Evolutionary conservation across 2,797 vertebrate species (phyloP), one percentile per base, ranked within the genome.

Genomic region (Acanthis flammea): DNA sequence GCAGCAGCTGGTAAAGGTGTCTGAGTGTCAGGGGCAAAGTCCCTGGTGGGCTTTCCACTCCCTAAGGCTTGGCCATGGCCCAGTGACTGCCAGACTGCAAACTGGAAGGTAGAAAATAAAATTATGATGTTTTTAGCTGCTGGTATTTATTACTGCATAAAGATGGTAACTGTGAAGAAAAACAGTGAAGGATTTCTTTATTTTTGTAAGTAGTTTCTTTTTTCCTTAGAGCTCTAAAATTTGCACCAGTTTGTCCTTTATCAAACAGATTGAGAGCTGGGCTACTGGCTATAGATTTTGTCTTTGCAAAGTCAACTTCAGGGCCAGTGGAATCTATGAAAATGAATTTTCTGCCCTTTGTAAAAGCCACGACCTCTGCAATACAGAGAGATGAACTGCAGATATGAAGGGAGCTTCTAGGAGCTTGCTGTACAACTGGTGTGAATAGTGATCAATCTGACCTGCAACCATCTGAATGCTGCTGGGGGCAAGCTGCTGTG

Each of bases 261-360:
- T 84, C 51, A 82, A 66, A 78, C 60, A 63, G 33, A 79, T 39
- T 19, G 47, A 37, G 53, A 78, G 18, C 57, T 70, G 53, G 21
- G 13, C 41, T 77, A 31, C 71, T 67, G 2, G 2, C 61, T 79
- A 6, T 71, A 90, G 39, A 60, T 74, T 80, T 71, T 93, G n/a
- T 61, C 48, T 44, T 60, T 79, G 84, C 65, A 65, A 72, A 76
- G 58, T 54, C 86, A 86, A 54, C 37, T 80, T 92, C 67, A 39
- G 87, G 23, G 37, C 53, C 57, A 84, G 41, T 54, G 24, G 33
- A 77, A 94, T 54, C 44, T 31, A 44, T 25, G 58, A 61, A 87
- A 86, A 80, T 75, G 2, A 67, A 31, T 87, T 94, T 93, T 91
- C 31, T 51, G 35, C 81, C 51, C 67, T 86, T 91, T 66, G 19